These are phyloP conservation scores for Sebastes itinus DNA, from an alignment of 2,797 vertebrate genomes.

Conservation along the genomic window DNA sequence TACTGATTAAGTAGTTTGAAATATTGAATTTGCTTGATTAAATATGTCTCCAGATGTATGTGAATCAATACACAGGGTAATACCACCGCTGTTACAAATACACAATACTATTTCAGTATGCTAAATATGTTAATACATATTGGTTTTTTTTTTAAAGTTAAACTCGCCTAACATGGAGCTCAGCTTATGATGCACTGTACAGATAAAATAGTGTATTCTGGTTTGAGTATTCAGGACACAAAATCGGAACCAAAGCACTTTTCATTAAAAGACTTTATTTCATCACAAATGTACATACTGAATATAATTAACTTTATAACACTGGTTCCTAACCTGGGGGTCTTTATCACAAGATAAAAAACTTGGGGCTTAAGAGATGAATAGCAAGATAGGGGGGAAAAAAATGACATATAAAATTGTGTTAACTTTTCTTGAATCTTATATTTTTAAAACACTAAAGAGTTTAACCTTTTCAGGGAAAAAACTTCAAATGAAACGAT, in stretches of 20 bases:
- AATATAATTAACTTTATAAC: background rate
- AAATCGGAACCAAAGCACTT: background rate
- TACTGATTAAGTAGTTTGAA: background rate
- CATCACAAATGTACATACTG: background rate
- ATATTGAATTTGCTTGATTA: background rate
- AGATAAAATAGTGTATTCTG: background rate
- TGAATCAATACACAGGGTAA: background rate
- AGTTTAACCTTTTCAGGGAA: background rate
- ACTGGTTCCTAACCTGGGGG: background rate
- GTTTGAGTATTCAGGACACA: background rate
- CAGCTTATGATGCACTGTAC: background rate
- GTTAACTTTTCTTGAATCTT: background rate
- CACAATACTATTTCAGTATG: background rate
- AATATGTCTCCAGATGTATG: background rate
- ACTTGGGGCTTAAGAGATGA: no score
- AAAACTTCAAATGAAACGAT: background rate
- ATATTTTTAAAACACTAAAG: background rate
- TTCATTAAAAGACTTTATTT: background rate
- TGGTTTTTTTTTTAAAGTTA: background rate
- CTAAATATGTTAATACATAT: background rate
- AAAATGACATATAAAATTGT: background rate
- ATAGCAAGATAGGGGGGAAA: no score
- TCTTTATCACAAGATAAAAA: no score
- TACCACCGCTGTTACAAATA: background rate
- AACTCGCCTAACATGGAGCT: background rate